Conservation (phyloP, 2,113 vertebrate species). For the Alectura lathami region DNA sequence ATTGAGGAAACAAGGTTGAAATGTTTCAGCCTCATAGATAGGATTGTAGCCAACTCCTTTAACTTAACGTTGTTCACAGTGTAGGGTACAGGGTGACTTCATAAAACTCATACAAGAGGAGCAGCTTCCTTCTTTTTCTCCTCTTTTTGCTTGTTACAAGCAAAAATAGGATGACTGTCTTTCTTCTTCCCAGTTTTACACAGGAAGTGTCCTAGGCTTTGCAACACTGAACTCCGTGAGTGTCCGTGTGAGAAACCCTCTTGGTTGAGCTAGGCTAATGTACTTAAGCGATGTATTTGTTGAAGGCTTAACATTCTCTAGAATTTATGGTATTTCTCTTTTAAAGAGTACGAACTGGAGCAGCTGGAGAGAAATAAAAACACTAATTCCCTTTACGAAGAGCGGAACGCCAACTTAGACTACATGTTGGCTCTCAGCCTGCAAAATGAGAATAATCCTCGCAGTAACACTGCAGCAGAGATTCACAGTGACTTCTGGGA, state of each 20-base stretch:
- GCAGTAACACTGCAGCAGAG: not conserved
- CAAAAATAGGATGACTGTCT: not conserved
- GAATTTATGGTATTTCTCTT: not conserved
- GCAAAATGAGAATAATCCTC: conserved; percentile 75
- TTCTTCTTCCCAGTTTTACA: not conserved
- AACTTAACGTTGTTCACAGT: not conserved
- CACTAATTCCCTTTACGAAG: not conserved
- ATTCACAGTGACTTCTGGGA: conserved; percentile 60
- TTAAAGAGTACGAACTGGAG: conserved; percentile 60
- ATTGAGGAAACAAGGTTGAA: not conserved
- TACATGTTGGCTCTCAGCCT: conserved; percentile 90
- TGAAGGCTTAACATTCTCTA: not conserved
- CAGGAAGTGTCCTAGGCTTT: not conserved
- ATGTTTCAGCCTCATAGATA: not conserved
- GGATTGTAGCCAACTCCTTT: no score
- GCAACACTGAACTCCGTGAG: not conserved
- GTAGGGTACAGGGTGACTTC: not conserved
- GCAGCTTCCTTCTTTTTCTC: not conserved
- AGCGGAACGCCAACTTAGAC: conserved; percentile 83
- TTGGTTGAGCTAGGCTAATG: not conserved
- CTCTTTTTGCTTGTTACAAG: not conserved
- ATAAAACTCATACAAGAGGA: not conserved
- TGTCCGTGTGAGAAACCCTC: not conserved
- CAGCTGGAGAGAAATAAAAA: conserved; percentile 30
- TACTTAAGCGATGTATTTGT: not conserved